phyloP scores from a whole-genome alignment of 1,140 invertebrate species.

The Schmidtea mediterranea region DNA sequence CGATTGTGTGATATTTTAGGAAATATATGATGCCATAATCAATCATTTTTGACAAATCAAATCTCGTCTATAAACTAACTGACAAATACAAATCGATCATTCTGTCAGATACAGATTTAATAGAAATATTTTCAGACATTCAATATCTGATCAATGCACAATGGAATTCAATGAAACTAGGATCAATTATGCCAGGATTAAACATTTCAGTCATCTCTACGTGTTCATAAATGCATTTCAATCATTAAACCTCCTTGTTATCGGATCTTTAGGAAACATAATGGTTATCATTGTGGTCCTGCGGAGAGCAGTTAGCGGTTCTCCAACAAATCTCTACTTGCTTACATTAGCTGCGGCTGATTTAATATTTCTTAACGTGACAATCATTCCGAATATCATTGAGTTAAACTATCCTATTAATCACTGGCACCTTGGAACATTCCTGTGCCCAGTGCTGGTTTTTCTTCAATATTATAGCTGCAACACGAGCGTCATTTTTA shows the following conservation, averaged over 20 bases:
- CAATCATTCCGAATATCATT: slow-evolving; percentile 33
- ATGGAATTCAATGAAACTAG: too few relatives aligned
- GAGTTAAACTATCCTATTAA: slow-evolving; percentile 27
- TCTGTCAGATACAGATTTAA: too few relatives aligned
- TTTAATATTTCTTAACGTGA: slow-evolving; percentile 30
- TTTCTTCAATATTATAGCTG: slow-evolving; percentile 38
- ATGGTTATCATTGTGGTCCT: slow-evolving; percentile 5
- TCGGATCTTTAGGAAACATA: neutral
- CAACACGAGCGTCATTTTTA: slow-evolving; percentile 62
- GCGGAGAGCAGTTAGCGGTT: slow-evolving; percentile 24
- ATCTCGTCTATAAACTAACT: too few relatives aligned
- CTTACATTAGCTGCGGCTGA: slow-evolving; percentile 33
- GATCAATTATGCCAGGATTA: too few relatives aligned
- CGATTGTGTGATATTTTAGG: too few relatives aligned
- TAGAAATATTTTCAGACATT: too few relatives aligned
- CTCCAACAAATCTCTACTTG: slow-evolving; percentile 38
- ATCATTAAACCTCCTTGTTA: neutral
- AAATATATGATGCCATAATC: too few relatives aligned
- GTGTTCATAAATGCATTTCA: too few relatives aligned
- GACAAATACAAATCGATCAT: too few relatives aligned
- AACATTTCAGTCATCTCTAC: too few relatives aligned
- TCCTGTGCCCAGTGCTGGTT: slow-evolving; percentile 32
- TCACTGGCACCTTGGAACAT: slow-evolving; percentile 32
- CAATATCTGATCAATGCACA: too few relatives aligned
- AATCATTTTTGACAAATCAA: too few relatives aligned